Evolutionary conservation across 2,888 invertebrate species (phyloP).

Genomic region (Nomada lathburiana): DNA sequence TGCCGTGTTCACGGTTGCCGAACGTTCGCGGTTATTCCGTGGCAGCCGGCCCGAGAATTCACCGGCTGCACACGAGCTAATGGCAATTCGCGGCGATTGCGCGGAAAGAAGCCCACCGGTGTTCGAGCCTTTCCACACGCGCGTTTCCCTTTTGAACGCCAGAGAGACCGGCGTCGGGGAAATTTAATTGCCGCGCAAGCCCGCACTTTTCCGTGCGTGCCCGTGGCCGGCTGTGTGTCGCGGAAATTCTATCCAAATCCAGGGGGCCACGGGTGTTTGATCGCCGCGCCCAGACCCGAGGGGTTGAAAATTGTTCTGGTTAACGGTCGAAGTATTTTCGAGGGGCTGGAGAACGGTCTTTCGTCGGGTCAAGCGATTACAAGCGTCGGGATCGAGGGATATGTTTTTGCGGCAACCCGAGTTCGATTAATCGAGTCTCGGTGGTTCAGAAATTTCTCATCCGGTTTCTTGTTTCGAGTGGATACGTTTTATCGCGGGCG

Average conservation of each 20-base stretch:
- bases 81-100: constrained; percentile 39
- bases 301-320: neutral
- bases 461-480: too few species aligned
- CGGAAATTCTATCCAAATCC: neutral
- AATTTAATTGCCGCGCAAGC: constrained; percentile 1
- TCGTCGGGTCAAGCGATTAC: neutral
- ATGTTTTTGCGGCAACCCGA: neutral
- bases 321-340: neutral
- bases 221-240: neutral
- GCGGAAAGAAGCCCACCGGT: constrained; percentile 9
- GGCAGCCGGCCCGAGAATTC: constrained; percentile 24
- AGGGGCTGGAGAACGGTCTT: neutral
- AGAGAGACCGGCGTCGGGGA: too few species aligned
- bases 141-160: constrained; percentile 12
- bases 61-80: constrained; percentile 6
- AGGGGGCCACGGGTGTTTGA: neutral
- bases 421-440: neutral
- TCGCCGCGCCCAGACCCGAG: too few species aligned
- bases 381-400: neutral
- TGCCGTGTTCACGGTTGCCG: constrained; percentile 22
- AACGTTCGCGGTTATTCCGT: constrained; percentile 46
- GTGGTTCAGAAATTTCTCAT: too few species aligned
- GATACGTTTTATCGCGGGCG: too few species aligned
- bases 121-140: neutral
- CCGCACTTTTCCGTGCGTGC: neutral